phyloP scores from a whole-genome alignment of 2,888 invertebrate species.

The Smittia sp. region DNA sequence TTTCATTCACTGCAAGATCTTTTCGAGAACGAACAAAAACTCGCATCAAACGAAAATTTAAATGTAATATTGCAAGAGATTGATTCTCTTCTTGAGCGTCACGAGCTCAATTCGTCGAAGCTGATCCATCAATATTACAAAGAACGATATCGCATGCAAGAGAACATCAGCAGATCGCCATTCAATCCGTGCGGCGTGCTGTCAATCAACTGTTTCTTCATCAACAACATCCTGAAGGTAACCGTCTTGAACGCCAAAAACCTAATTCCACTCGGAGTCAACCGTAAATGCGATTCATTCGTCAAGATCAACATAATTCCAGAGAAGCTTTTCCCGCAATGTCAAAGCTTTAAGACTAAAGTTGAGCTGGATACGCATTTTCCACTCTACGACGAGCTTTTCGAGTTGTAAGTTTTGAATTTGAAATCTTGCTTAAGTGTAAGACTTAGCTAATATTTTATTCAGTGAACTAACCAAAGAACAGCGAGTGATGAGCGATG shows the following conservation, averaged over 20 bases:
- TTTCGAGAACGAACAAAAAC: not conserved
- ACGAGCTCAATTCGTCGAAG: slow-evolving; percentile 13
- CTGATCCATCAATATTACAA: slow-evolving; percentile 33
- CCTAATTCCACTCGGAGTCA: slow-evolving; percentile 20
- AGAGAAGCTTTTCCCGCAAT: not conserved
- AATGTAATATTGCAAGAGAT: not conserved
- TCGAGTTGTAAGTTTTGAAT: slow-evolving; percentile 4
- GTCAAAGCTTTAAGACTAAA: slow-evolving; percentile 14
- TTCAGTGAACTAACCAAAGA: not conserved
- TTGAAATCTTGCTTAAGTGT: not conserved
- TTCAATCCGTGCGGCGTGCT: slow-evolving; percentile 24
- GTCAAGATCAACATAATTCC: slow-evolving; percentile 18
- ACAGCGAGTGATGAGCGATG: slow-evolving; percentile 9
- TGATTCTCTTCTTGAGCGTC: slow-evolving; percentile 15
- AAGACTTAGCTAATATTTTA: not conserved
- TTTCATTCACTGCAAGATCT: not conserved
- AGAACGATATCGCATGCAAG: slow-evolving; percentile 29
- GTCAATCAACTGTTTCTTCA: not conserved
- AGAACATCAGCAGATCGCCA: not conserved
- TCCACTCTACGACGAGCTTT: slow-evolving; percentile 24
- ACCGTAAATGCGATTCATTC: slow-evolving; percentile 30
- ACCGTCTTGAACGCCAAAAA: slow-evolving; percentile 25
- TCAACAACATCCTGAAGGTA: not conserved
- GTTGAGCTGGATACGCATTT: slow-evolving; percentile 24
- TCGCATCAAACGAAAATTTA: not conserved